These are phyloP conservation scores for Aurelia sp. DNA, from an alignment of 30 jellyfish, hydroid and myxozoan species.

Conservation along the genomic window DNA sequence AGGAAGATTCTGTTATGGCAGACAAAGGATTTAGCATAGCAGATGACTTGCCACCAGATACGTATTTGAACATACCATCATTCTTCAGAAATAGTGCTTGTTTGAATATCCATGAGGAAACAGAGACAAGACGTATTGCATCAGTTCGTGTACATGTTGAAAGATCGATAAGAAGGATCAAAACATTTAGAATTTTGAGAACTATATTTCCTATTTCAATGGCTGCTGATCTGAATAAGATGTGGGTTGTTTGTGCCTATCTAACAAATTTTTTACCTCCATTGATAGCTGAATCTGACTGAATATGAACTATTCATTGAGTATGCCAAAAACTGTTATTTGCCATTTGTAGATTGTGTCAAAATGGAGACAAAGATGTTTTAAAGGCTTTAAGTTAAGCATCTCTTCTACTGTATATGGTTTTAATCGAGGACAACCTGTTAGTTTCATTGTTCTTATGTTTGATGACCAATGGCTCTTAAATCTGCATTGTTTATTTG, in stretches of 20 bases:
- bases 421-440: no score
- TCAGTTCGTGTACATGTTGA: slow-evolving; percentile 79
- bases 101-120: slow-evolving; percentile 47
- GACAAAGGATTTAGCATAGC: slow-evolving; percentile 44
- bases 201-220: slow-evolving; percentile 19
- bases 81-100: slow-evolving; percentile 33
- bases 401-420: no score
- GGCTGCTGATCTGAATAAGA: slow-evolving; percentile 38
- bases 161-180: slow-evolving; percentile 66
- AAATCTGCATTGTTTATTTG: no score
- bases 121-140: slow-evolving; percentile 69
- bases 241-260: slow-evolving; percentile 53
- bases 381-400: no score
- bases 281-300: neutral
- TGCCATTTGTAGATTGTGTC: neutral
- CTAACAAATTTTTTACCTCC: slow-evolving; percentile 39
- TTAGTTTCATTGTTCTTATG: no score
- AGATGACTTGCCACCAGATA: slow-evolving; percentile 58
- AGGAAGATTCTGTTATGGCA: slow-evolving; percentile 53
- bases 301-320: neutral
- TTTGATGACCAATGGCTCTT: no score
- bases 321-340: neutral
- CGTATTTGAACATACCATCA: slow-evolving; percentile 61
- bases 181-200: slow-evolving; percentile 32
- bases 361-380: neutral